phyloP scores from a whole-genome alignment of 2,888 invertebrate species.

The Papilio gigon region DNA sequence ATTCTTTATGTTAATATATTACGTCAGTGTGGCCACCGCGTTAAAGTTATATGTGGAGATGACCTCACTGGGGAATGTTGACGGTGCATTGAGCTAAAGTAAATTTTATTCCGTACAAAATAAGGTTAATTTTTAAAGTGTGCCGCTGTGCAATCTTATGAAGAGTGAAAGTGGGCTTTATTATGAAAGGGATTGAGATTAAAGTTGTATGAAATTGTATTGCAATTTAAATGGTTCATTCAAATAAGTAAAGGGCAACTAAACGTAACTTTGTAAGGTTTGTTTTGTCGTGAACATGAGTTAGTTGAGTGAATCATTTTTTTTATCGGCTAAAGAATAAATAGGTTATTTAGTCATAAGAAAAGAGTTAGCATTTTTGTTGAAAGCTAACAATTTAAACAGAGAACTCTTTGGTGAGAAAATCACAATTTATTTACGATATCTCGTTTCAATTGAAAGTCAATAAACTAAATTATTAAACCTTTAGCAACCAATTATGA shows the following conservation, averaged over 20 bases:
- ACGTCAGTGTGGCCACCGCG: slow-evolving; percentile 50
- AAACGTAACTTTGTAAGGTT: slow-evolving; percentile 26
- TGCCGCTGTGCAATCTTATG: not conserved
- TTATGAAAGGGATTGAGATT: not conserved
- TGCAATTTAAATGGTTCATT: slow-evolving; percentile 24
- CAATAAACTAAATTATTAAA: no score
- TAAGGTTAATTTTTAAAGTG: slow-evolving; percentile 19
- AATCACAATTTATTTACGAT: no score
- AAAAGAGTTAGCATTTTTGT: not conserved
- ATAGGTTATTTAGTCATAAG: not conserved
- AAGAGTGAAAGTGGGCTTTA: slow-evolving; percentile 18
- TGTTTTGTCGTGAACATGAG: slow-evolving; percentile 42
- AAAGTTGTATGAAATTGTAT: not conserved
- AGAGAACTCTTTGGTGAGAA: no score
- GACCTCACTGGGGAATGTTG: slow-evolving; percentile 55
- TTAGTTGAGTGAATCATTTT: slow-evolving; percentile 7
- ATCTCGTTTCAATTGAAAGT: no score
- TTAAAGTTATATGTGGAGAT: slow-evolving; percentile 47
- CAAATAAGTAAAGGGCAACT: slow-evolving; percentile 32
- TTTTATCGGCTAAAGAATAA: not conserved
- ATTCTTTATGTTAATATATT: slow-evolving; percentile 51
- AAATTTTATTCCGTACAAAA: slow-evolving; percentile 35
- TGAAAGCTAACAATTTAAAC: not conserved
- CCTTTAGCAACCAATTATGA: no score
- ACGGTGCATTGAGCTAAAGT: slow-evolving; percentile 42